A percentile compares a stretch with the other conserved stretches of the same genome.
Conservation (phyloP, 2,113 vertebrate genomes). For the Neogobius melanostomus region DNA sequence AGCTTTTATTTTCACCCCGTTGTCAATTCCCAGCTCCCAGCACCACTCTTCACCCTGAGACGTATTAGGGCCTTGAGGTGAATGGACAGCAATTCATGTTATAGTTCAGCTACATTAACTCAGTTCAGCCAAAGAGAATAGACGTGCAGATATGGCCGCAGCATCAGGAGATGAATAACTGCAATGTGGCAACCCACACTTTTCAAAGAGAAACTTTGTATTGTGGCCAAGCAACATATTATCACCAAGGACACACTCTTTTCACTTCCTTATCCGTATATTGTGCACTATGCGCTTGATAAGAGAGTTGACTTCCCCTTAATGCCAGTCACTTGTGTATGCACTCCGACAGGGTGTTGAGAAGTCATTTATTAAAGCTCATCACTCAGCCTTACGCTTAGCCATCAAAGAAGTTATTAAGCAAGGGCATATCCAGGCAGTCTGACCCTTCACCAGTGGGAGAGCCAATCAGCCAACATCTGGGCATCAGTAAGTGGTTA, state of each 20-base stretch:
- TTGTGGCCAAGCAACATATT: constrained; percentile 3
- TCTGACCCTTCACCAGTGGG: constrained; percentile 5
- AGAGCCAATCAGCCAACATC: constrained; percentile 34
- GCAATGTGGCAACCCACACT: constrained; percentile 13
- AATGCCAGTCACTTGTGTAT: constrained; percentile 20
- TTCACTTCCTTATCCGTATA: constrained; percentile 17
- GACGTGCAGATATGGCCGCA: neutral
- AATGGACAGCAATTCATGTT: constrained; percentile 46
- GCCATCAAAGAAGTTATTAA: constrained; percentile 11
- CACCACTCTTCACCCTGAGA: constrained; percentile 43
- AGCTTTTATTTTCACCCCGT: constrained; percentile 37
- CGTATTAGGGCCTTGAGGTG: constrained; percentile 36
- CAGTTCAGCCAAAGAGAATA: constrained; percentile 40
- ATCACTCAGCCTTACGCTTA: constrained; percentile 8
- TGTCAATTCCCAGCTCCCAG: constrained; percentile 31
- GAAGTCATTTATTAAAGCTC: constrained; percentile 12
- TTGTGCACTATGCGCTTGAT: constrained; percentile 5
- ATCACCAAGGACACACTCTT: constrained; percentile 29
- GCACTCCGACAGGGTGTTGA: constrained; percentile 17
- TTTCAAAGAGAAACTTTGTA: constrained; percentile 34
- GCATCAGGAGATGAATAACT: constrained; percentile 25
- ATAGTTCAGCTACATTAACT: constrained; percentile 54
- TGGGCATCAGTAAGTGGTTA: constrained; percentile 25
- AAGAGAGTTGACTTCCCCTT: constrained; percentile 19
- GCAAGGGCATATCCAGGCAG: constrained; percentile 2